Evolutionary conservation across 2,888 invertebrate genomes (phyloP), one percentile per base, ranked within the genome.

Genomic region (Brachyptera risi): DNA sequence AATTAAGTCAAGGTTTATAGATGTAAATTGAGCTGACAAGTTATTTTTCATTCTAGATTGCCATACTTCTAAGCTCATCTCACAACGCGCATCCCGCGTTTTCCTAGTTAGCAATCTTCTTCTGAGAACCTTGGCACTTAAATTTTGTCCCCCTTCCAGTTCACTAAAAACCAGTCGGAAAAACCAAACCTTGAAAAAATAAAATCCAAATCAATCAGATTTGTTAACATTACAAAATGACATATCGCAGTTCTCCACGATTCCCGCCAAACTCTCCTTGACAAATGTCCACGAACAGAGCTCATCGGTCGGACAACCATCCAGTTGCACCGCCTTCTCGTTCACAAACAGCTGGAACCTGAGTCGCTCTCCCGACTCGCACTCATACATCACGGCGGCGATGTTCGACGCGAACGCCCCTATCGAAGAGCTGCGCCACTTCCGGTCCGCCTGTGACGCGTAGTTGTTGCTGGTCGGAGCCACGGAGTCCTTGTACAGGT

Each of bases 211-310:
- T n/a, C n/a, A n/a, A n/a, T n/a, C n/a, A n/a, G n/a, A n/a, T n/a
- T n/a, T n/a, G n/a, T n/a, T n/a, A 31, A 31, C 11, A 5, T 11
- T 31, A 11, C 31, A 31, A 31, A 31, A 31, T 31, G 31, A 31
- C 11, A 80, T 66, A 66, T 80, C 78, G 68, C 87, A 87, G 17
- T 76, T 66, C 38, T 80, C 76, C 2, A 80, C 78, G 1, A 83
- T 70, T 0, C 77, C 73, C 1, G 79, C 78, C 64, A 84, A 84
- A 60, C 80, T 81, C 15, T 79, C 76, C 68, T 84, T 80, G 4
- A 92, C 76, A 19, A 81, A 79, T 0, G 82, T 80, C 88, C 90
- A 90, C 66, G 85, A 83, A 75, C 92, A 92, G 0, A 91, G 80
- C 0, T 90, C 91, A 0, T 87, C 88, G 7, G 83, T 79, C n/a